A percentile compares a stretch with the other conserved stretches of the same genome.
phyloP scores from a whole-genome alignment of 1,140 invertebrate genomes.

The Bradysia coprophila region DNA sequence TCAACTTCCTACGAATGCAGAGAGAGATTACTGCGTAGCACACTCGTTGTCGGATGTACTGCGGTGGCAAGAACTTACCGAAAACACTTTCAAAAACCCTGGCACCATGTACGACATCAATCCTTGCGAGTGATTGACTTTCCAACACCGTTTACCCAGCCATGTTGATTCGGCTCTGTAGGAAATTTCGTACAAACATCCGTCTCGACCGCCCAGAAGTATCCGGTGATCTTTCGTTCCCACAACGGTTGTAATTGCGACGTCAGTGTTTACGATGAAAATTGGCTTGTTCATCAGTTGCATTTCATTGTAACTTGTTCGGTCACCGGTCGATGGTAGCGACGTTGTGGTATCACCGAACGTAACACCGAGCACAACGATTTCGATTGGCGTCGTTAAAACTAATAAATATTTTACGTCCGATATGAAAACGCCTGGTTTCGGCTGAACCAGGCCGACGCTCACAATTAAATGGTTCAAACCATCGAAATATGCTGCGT shows the following conservation, averaged over 20 bases:
- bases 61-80: conserved; percentile 10
- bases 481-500: conserved; percentile 87
- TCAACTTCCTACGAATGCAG: conserved; percentile 80
- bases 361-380: conserved; percentile 61
- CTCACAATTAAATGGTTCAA: conserved; percentile 77
- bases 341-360: conserved; percentile 12
- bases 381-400: conserved; percentile 82
- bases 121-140: conserved; percentile 85
- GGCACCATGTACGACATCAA: conserved; percentile 75
- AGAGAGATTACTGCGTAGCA: too few species aligned
- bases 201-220: conserved; percentile 89
- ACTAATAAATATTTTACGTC: conserved; percentile 87
- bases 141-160: conserved; percentile 89
- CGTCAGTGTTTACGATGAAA: conserved; percentile 81
- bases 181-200: conserved; percentile 84
- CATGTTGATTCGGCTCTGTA: conserved; percentile 83
- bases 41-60: too few species aligned
- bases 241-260: conserved; percentile 64
- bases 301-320: conserved; percentile 47
- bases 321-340: conserved; percentile 3
- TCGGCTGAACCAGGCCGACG: conserved; percentile 71
- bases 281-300: conserved; percentile 86
- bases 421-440: conserved; percentile 66
- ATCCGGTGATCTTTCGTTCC: conserved; percentile 74
- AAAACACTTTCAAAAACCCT: conserved; percentile 62